Evolutionary conservation across 2,888 invertebrate genomes (phyloP).

Genomic region (Ichneumoninae sp.): DNA sequence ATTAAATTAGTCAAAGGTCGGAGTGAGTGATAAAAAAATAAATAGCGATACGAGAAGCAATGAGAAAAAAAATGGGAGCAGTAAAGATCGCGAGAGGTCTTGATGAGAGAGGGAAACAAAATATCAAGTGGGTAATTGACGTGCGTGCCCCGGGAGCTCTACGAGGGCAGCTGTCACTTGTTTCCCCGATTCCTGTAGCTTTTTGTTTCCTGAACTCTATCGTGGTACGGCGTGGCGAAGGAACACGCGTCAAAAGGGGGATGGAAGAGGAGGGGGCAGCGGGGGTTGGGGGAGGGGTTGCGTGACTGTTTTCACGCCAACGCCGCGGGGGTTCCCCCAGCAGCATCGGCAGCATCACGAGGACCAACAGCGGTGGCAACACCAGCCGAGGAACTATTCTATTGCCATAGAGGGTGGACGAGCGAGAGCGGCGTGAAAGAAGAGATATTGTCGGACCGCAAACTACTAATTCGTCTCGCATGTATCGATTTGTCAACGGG

Average conservation of each 20-base stretch:
- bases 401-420: conserved; percentile 24
- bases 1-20: conserved; percentile 52
- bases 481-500: conserved; percentile 77
- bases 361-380: conserved; percentile 63
- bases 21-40: conserved; percentile 53
- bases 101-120: conserved; percentile 49
- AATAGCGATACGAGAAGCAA: conserved; percentile 60
- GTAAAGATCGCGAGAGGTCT: conserved; percentile 46
- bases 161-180: conserved; percentile 80
- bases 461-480: conserved; percentile 80
- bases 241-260: conserved; percentile 49
- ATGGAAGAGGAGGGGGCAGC: background rate
- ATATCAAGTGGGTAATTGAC: conserved; percentile 78
- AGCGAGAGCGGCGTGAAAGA: conserved; percentile 56
- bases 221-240: conserved; percentile 30
- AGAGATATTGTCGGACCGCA: conserved; percentile 80
- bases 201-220: conserved; percentile 73
- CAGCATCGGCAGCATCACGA: conserved; percentile 63
- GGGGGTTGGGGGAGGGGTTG: conserved; percentile 49
- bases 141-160: conserved; percentile 67
- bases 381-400: conserved; percentile 50
- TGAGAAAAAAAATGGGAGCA: conserved; percentile 45
- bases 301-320: conserved; percentile 78
- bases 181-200: conserved; percentile 75
- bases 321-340: conserved; percentile 78